A percentile compares a stretch with the other conserved stretches of the same genome.
Evolutionary conservation across 2,797 vertebrate genomes (phyloP).

Genomic region (Neosalanx taihuensis): DNA sequence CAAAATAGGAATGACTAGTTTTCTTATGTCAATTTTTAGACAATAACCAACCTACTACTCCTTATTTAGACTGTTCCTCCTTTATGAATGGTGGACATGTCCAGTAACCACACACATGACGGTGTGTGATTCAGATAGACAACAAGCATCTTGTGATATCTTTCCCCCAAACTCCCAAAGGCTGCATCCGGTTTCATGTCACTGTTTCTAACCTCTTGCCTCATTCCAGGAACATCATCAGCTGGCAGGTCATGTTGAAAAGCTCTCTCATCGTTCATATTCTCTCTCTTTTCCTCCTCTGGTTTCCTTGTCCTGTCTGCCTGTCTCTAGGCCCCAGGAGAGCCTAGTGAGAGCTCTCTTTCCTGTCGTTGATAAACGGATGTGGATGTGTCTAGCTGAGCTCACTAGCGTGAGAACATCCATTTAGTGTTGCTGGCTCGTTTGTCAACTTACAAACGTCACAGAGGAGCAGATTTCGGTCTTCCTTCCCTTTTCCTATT

Average conservation of each 20-base stretch:
- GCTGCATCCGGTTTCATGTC: not conserved
- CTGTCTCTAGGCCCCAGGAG: conserved; percentile 7
- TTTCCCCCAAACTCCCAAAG: not conserved
- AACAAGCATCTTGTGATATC: too few relatives aligned
- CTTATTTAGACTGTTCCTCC: too few relatives aligned
- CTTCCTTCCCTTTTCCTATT: not conserved
- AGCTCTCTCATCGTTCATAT: not conserved
- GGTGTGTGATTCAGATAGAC: too few relatives aligned
- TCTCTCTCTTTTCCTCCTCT: not conserved
- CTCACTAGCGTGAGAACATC: conserved; percentile 11
- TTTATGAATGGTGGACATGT: too few relatives aligned
- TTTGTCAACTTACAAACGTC: not conserved
- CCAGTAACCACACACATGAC: too few relatives aligned
- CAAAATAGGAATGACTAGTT: too few relatives aligned
- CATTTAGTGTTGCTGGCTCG: not conserved
- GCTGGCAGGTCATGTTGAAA: not conserved
- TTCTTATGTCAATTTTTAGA: too few relatives aligned
- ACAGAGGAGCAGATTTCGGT: not conserved
- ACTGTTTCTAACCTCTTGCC: not conserved
- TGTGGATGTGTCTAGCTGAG: not conserved
- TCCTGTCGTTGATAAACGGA: conserved; percentile 21
- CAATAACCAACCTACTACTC: too few relatives aligned
- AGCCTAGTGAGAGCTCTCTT: not conserved
- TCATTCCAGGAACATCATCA: not conserved
- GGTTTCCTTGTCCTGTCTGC: not conserved